Evolutionary conservation across 2,797 vertebrate genomes (phyloP), one percentile per base, ranked within the genome.

Genomic region (Betta splendens): DNA sequence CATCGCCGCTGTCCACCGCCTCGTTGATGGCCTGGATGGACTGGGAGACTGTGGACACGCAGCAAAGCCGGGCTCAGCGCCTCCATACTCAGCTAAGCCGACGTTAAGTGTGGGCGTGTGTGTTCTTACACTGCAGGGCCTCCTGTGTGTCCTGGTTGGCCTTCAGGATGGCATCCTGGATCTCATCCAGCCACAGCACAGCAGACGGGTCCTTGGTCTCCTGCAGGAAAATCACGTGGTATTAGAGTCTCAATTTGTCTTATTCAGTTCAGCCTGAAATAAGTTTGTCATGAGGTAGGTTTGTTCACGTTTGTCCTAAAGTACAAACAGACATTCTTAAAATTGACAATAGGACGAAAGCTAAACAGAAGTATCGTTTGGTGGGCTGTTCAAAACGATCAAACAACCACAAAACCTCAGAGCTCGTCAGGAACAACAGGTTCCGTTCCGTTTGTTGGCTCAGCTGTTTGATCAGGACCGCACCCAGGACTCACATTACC

Each of bases 111-210:
- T n/a, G 23, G 17, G 29, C 29, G 5, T 9, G 32, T 31, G 63
- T 17, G 25, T 36, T 88, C 93, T 72, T 92, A 99, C 98, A 99
- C 55, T 83, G 92, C 32, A 94, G 69, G 0, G 97, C 94, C 50
- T 99, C 97, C 37, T 93, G 89, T 0, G 95, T 96, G 69, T 98
- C 94, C 80, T 90, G 94, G 89, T 99, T 99, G 11, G 96, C 93
- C 64, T 80, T 92, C 25, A 93, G 84, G 72, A 99, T 87, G 5
- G 94, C 94, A 45, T 94, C 93, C 75, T 99, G 98, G 85, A 99
- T 99, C 90, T 99, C 98, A 89, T 99, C 98, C 81, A 99, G 71
- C 98, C 98, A 99, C 26, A 99, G 87, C 33, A 98, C 97, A 51
- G 96, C 97, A 21, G 97, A 98, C 9, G 97, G 94, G 72, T 99